Evolutionary conservation across 2,888 invertebrate genomes (phyloP).

Genomic region (Ochlodes sylvanus): DNA sequence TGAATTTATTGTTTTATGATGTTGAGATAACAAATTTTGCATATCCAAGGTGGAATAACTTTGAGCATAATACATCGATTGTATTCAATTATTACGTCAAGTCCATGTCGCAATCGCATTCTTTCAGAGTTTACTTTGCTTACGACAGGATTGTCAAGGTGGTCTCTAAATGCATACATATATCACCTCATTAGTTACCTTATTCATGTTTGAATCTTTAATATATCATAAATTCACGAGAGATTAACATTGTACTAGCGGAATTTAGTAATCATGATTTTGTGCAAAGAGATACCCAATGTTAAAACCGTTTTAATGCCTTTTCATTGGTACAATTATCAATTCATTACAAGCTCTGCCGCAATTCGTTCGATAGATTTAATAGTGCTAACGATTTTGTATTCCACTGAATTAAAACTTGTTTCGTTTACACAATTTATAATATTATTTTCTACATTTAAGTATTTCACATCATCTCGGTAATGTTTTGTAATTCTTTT

Average conservation of each 20-base stretch:
- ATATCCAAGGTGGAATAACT: no score
- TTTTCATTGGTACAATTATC: neutral
- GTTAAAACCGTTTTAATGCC: neutral
- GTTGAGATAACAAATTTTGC: no score
- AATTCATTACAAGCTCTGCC: neutral
- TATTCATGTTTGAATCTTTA: neutral
- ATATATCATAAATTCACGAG: neutral
- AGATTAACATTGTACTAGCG: neutral
- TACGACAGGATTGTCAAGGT: no score
- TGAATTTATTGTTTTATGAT: no score
- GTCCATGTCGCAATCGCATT: neutral
- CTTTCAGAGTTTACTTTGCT: no score
- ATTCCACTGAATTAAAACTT: slow-evolving; percentile 4
- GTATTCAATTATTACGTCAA: neutral
- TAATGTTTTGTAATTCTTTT: slow-evolving; percentile 2
- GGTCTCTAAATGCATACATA: no score
- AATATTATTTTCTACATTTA: neutral
- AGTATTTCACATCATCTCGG: slow-evolving; percentile 5
- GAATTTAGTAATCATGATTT: neutral
- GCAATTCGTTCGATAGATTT: slow-evolving; percentile 3
- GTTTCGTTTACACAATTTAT: neutral
- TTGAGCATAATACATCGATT: no score
- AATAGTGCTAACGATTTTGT: slow-evolving; percentile 2
- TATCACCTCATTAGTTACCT: neutral
- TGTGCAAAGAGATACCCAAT: neutral